Evolutionary conservation across 2,888 invertebrate species (phyloP), one percentile per base, ranked within the genome.

Genomic region (Argyra leucocephala): DNA sequence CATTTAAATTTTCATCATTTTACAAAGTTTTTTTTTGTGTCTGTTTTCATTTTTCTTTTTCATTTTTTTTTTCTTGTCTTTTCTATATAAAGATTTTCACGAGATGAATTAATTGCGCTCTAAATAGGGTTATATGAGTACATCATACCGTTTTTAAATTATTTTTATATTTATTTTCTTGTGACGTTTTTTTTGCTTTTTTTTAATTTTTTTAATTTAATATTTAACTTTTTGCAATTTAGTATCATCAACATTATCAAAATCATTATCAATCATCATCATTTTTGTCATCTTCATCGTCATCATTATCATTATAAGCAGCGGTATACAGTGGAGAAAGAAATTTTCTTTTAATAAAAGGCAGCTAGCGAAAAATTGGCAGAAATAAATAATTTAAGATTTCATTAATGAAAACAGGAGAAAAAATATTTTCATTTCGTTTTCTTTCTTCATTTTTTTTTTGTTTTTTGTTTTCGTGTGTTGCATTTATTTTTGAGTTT

Each of bases 81-180:
- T 31, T 31, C n/a, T n/a, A n/a, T n/a, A n/a, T n/a, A n/a, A n/a
- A 31, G 12, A 4, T 31, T 31, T 31, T 31, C 48, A 48, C 15
- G n/a, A 48, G 48, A 48, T 48, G n/a, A 48, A 48, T 48, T 48
- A 48, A 48, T 48, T 48, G 48, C 48, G 48, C 48, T 48, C 48
- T 48, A 48, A 48, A 48, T 48, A 48, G 48, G 18, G 15, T 18
- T 12, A 48, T 48, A 48, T 15, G 48, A 48, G 48, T 48, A 18
- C 48, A 48, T 4, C n/a, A 48, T 48, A 48, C 48, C 48, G 48
- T 15, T 48, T n/a, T 48, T 48, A 18, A 48, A 15, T 48, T 48
- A 48, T 18, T 48, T 48, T 48, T 48, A 18, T 12, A 6, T 31
- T 31, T 31, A 31, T 31, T 31, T 31, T 31, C 31, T 31, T 31